Conservation (phyloP, 2,113 vertebrate species). For the Sula dactylatra region DNA sequence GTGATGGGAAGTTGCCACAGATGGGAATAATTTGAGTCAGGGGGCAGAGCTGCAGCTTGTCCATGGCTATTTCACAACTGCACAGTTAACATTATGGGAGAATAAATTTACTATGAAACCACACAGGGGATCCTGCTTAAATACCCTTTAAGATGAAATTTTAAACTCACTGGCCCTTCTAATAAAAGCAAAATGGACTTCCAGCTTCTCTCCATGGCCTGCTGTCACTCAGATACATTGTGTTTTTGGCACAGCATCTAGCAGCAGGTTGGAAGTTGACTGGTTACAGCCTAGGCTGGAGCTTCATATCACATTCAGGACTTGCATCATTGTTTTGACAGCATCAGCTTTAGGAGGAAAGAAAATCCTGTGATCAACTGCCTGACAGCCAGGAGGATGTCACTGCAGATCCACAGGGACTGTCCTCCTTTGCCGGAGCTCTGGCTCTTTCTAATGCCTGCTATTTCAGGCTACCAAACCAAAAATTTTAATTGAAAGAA, state of each 20-base stretch:
- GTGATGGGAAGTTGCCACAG: background rate
- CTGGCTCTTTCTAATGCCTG: background rate
- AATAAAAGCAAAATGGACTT: background rate
- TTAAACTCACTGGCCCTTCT: background rate
- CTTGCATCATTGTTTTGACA: background rate
- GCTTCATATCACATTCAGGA: background rate
- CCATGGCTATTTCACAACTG: background rate
- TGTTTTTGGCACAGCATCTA: background rate
- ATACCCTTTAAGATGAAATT: background rate
- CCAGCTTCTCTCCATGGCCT: background rate
- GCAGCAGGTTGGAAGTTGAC: background rate
- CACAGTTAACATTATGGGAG: background rate
- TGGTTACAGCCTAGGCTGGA: background rate
- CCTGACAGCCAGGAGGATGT: background rate
- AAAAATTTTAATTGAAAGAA: conserved; percentile 9
- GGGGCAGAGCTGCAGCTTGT: background rate
- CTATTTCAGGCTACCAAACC: conserved; percentile 55
- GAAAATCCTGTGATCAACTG: background rate
- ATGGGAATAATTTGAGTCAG: background rate
- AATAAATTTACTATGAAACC: background rate
- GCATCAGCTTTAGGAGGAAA: background rate
- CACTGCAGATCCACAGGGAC: background rate
- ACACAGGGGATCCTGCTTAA: background rate
- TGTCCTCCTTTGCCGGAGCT: background rate
- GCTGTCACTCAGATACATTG: fast-evolving